Conservation (phyloP, 1,140 invertebrate genomes). For the Bombus pascuorum region DNA sequence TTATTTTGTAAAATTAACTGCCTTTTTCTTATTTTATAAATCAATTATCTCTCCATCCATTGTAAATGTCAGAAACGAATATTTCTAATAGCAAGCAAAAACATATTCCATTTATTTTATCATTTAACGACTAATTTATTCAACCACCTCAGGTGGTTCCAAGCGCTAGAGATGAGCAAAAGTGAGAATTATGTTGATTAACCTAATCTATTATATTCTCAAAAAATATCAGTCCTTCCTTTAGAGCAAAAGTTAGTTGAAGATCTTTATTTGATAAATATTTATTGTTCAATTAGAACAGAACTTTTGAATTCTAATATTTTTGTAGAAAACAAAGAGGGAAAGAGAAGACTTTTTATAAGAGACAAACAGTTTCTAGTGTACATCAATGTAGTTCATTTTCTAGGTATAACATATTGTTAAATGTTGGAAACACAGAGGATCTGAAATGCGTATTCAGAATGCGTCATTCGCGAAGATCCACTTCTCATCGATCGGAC, state of each 20-base stretch:
- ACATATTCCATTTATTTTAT: no score
- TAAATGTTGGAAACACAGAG: not conserved
- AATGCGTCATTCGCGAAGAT: not conserved
- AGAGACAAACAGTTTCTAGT: not conserved
- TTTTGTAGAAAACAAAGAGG: not conserved
- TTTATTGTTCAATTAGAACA: no score
- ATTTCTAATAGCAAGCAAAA: no score
- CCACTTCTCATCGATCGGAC: not conserved
- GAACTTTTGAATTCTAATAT: no score
- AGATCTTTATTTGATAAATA: no score
- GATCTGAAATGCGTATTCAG: not conserved
- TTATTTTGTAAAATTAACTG: no score
- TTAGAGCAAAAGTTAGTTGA: not conserved
- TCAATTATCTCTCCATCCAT: no score
- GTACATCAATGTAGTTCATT: not conserved
- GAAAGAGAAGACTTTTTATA: not conserved
- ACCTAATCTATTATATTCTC: not conserved
- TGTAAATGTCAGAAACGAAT: no score
- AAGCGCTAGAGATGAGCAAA: no score
- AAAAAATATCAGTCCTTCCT: not conserved
- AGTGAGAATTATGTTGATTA: not conserved
- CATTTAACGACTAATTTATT: not conserved
- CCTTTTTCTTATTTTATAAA: no score
- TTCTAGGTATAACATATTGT: not conserved
- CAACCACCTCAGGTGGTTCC: conserved; percentile 23